Evolutionary conservation across 2,797 vertebrate species (phyloP).

Genomic region (Crocidura indochinensis): DNA sequence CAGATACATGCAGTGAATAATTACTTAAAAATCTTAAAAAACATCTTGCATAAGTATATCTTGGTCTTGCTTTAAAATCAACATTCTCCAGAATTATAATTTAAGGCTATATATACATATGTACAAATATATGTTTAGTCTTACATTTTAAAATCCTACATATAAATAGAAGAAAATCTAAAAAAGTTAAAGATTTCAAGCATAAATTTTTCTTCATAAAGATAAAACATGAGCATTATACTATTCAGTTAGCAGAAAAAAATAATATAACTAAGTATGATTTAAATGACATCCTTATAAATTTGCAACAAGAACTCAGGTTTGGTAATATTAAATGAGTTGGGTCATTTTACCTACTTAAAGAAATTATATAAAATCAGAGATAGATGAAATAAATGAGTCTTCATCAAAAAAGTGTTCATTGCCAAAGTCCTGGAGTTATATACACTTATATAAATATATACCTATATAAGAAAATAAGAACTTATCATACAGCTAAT

Average conservation of each 20-base stretch:
- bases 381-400: background rate
- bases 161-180: slow-evolving; percentile 57
- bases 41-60: background rate
- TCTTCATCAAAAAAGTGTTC: background rate
- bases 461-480: background rate
- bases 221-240: slow-evolving; percentile 35
- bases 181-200: slow-evolving; percentile 52
- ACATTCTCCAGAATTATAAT: slow-evolving; percentile 29
- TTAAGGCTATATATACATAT: background rate
- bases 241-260: background rate
- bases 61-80: slow-evolving; percentile 7
- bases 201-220: slow-evolving; percentile 9
- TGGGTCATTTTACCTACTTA: background rate
- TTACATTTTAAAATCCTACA: slow-evolving; percentile 7
- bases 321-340: slow-evolving; percentile 19
- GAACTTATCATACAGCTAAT: background rate
- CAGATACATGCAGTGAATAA: slow-evolving; percentile 7
- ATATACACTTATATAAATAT: background rate
- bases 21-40: slow-evolving; percentile 27
- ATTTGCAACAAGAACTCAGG: background rate
- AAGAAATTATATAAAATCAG: background rate
- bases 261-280: slow-evolving; percentile 19
- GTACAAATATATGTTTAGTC: background rate
- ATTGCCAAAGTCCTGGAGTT: background rate
- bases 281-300: background rate